Base-by-base conservation (phyloP, 2,797 vertebrate genomes). In the Acrossocheilus wenchowensis region DNA sequence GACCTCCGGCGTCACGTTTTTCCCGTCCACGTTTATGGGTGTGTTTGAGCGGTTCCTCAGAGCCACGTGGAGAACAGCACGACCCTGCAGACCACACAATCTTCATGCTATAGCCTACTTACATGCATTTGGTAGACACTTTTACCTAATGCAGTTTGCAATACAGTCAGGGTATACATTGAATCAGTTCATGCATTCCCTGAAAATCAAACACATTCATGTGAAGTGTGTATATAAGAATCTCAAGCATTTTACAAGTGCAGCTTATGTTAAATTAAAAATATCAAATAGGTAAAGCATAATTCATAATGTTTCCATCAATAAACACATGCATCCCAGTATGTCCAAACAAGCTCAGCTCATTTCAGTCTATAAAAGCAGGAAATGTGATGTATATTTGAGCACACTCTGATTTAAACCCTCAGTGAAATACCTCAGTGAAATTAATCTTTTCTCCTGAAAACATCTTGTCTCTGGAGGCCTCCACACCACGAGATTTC, bases 371-470 rank as follows among this genome's bases (percentile, higher is more conserved):
- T 14, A 82, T 72, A 14, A 73, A 83, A 6, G 2, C 11, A 8
- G 6, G 5, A 7, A 19, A 57, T 15, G 45, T 12, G 66, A 52
- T 14, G 7, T 52, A 21, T 69, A 26, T 82, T 54, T 54, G 14
- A 26, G 19, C n/a, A 60, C 17, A 10, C 2, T 41, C n/a, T 64
- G 21, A 78, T 84, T 78, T 78, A 68, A 62, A 75, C 36, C 36
- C 23, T 60, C 9, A 1, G 57, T 50, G 21, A 12, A 86, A 87
- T 92, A 99, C 98, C 98, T 99, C 98, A 0, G 98, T 99, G 92
- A 97, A 98, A 94, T 99, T 99, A 91, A 99, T 99, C 95, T 97
- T 99, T 86, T 98, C 96, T 21, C 98, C 98, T 1, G 72, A 92
- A 92, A 98, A 99, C 98, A 99, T 99, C 88, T 87, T 94, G 69